These are phyloP conservation scores for Willisornis vidua DNA, from an alignment of 2,113 vertebrate species.

Conservation along the genomic window DNA sequence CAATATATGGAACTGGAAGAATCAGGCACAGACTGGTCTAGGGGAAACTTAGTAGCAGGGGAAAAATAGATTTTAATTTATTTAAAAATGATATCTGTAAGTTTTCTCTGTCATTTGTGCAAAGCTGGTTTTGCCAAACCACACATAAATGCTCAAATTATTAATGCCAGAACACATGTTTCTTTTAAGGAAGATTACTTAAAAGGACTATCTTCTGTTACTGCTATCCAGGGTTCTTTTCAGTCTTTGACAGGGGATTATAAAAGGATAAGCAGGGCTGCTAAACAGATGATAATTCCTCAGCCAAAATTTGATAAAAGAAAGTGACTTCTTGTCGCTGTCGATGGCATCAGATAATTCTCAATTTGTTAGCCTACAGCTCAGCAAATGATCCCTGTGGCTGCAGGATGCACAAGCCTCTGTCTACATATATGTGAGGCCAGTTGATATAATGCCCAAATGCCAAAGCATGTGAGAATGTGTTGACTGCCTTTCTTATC, in stretches of 20 bases:
- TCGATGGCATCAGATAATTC: neutral
- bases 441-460: constrained; percentile 25
- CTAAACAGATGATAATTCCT: neutral
- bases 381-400: neutral
- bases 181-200: neutral
- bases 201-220: neutral
- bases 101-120: neutral
- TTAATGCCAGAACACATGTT: neutral
- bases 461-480: constrained; percentile 24
- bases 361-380: neutral
- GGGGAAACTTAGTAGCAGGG: neutral
- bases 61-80: neutral
- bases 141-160: neutral
- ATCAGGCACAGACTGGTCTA: neutral
- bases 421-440: neutral
- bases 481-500: neutral
- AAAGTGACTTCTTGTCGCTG: neutral
- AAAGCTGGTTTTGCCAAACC: neutral
- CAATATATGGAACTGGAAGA: neutral
- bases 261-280: neutral
- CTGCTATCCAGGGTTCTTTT: neutral
- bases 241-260: neutral
- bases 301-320: neutral
- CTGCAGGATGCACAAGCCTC: neutral
- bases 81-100: neutral